These are phyloP conservation scores for Aplocera efformata DNA, from an alignment of 2,888 invertebrate species.

Conservation along the genomic window DNA sequence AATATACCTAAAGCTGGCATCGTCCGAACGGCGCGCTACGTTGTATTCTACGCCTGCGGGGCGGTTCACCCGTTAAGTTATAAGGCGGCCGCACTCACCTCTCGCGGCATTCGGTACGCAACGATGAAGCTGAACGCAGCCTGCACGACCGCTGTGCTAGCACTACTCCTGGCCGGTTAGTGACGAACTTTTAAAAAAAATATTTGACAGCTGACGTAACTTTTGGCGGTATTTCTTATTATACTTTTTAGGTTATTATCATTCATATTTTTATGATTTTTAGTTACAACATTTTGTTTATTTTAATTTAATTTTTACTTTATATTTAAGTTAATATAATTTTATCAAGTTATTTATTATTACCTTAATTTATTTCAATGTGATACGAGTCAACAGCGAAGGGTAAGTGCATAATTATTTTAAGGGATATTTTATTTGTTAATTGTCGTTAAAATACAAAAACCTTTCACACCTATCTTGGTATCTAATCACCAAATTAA, in stretches of 20 bases:
- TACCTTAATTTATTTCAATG: too few relatives aligned
- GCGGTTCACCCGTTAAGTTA: constrained; percentile 51
- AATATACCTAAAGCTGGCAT: too few relatives aligned
- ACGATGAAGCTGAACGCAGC: constrained; percentile 57
- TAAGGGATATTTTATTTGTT: too few relatives aligned
- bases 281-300: neutral
- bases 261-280: neutral
- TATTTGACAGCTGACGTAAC: constrained; percentile 10
- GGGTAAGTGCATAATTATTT: too few relatives aligned
- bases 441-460: constrained; percentile 11
- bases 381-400: too few relatives aligned
- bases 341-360: too few relatives aligned
- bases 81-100: constrained; percentile 47
- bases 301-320: constrained; percentile 2
- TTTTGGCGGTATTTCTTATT: constrained; percentile 1
- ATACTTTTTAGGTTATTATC: constrained; percentile 1
- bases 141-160: constrained; percentile 49
- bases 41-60: constrained; percentile 36
- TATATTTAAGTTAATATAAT: too few relatives aligned
- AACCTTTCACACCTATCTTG: constrained; percentile 1
- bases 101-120: constrained; percentile 54
- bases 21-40: constrained; percentile 29
- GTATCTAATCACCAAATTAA: constrained; percentile 8
- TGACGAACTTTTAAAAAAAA: constrained; percentile 38
- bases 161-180: constrained; percentile 62